Evolutionary conservation across 2,113 vertebrate genomes (phyloP), one percentile per base, ranked within the genome.

Genomic region (Todiramphus saurophagus): DNA sequence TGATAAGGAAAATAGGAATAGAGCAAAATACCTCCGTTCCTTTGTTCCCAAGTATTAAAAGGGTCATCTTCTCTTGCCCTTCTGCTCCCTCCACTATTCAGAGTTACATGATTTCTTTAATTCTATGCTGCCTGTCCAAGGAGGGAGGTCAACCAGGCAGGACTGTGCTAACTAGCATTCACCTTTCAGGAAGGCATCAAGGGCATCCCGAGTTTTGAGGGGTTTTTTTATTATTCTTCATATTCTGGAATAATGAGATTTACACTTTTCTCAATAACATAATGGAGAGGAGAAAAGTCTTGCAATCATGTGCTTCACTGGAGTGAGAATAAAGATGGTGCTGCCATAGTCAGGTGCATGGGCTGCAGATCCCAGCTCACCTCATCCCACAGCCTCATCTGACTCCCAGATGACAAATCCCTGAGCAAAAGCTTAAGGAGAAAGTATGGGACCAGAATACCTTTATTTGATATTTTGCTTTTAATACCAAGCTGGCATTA

Each of bases 301-400:
- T 16, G 78, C 85, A 96, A 95, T 97, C 90, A 92, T 95, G 92
- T 96, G 91, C 80, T 90, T 90, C 92, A 95, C 25, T 94, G 96
- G 94, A 94, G 81, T 77, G 95, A 95, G 51, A 55, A 91, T 59
- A 44, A 94, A 96, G 90, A 68, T 51, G 81, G n/a, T 83, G 77
- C 73, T 83, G 72, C 94, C 64, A 63, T 58, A 4, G 3, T 31
- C 79, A 51, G 74, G 81, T 48, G 30, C 82, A 27, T 7, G 67
- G 82, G 51, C 35, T 72, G 58, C 76, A 69, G 80, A 44, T 69
- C 83, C 48, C 37, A 58, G 72, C 67, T 75, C 46, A 5, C 39
- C 1, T 1, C 79, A 63, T 85, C 75, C 78, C 66, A 35, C 35
- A 24, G 9, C 50, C 43, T 75, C 18, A 27, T 37, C 60, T 51